phyloP scores from a whole-genome alignment of 2,113 vertebrate species.

The Vulpes vulpes region DNA sequence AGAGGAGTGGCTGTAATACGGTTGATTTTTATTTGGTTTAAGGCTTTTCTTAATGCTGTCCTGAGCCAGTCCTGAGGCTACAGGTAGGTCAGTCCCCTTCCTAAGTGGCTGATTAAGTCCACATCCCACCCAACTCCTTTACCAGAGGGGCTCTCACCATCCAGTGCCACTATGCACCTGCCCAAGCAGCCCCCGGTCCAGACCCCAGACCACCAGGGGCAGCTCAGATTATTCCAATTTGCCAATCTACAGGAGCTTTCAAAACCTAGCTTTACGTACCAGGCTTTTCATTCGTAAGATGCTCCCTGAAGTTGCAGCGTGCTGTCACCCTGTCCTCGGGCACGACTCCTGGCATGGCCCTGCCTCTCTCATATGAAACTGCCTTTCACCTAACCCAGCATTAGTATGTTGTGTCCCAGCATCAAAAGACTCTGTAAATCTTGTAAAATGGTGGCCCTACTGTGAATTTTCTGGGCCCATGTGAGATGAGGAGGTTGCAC shows the following conservation, averaged over 20 bases:
- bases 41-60: neutral
- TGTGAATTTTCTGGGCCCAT: neutral
- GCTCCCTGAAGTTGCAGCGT: too few relatives aligned
- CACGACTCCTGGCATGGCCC: accelerated
- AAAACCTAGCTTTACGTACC: too few relatives aligned
- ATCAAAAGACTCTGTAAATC: neutral
- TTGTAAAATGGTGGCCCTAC: too few relatives aligned
- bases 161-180: too few relatives aligned
- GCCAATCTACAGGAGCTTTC: neutral
- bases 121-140: neutral
- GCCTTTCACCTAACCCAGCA: neutral
- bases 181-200: neutral
- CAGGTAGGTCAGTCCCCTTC: neutral
- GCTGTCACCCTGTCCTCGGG: too few relatives aligned
- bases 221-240: neutral
- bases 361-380: neutral
- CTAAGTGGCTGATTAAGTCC: neutral
- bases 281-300: neutral
- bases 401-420: too few relatives aligned
- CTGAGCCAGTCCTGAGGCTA: neutral
- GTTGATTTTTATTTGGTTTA: neutral
- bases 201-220: neutral
- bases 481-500: neutral
- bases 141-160: neutral
- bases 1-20: neutral